Percentiles rank a stretch among this genome's conserved stretches.
phyloP scores from a whole-genome alignment of 2,888 invertebrate genomes.

The Branchipolynoe longqiensis region DNA sequence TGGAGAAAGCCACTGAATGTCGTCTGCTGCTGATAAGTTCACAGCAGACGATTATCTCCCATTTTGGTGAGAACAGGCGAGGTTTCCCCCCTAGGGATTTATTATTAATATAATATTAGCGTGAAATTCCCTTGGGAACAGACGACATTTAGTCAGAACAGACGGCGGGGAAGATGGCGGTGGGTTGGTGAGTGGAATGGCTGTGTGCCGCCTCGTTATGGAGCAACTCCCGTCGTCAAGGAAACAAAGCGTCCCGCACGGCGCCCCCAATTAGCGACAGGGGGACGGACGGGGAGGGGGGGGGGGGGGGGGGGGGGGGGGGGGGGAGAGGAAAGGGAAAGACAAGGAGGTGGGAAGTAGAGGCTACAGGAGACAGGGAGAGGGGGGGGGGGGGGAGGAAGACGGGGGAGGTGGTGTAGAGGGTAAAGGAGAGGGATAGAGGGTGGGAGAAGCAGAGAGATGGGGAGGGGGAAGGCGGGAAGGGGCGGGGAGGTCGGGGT shows the following conservation, averaged over 20 bases:
- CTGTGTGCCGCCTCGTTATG: background rate
- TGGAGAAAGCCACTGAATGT: no score
- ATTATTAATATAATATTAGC: no score
- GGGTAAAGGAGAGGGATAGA: no score
- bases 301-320: background rate
- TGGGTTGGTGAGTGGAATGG: no score
- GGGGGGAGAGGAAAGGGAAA: background rate
- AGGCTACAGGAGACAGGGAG: background rate
- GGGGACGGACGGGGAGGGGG: background rate
- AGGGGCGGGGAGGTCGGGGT: background rate
- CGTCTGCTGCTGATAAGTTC: no score
- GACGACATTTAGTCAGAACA: no score
- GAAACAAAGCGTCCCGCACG: constrained; percentile 35
- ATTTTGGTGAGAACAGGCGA: no score
- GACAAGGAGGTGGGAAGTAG: background rate
- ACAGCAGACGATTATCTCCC: no score
- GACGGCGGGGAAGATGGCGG: no score
- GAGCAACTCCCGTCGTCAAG: background rate
- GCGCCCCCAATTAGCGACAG: background rate
- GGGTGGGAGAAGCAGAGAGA: background rate
- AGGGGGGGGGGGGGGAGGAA: background rate
- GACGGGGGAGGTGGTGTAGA: no score
- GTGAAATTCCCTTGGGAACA: no score
- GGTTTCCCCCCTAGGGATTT: no score
- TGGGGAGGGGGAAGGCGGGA: background rate